Evolutionary conservation across 2,888 invertebrate genomes (phyloP), one percentile per base, ranked within the genome.

Genomic region (Xestobium rufovillosum): DNA sequence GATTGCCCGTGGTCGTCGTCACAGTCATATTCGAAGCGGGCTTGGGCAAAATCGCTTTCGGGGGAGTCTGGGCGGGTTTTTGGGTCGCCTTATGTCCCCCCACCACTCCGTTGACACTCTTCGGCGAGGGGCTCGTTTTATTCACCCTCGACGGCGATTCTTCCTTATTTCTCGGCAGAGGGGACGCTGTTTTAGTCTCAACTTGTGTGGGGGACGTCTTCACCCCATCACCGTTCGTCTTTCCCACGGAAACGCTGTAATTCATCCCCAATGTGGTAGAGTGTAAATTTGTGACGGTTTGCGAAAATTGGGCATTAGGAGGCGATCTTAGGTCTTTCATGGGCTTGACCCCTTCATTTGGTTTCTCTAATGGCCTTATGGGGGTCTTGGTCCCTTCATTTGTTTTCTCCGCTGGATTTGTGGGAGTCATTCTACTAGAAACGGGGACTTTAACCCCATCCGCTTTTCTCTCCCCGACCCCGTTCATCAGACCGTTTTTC

Each of bases 241-340:
- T n/a, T n/a, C n/a, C n/a, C n/a, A n/a, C 47, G 1, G 65, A 65
- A 6, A 65, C 62, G 0, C 62, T 60, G 36, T 65, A 65, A 41
- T 64, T 65, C 44, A 65, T 42, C 1, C 63, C 64, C 4, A 65
- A 41, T 43, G 57, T 59, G 19, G 57, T 50, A 10, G 65, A 65
- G 42, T 61, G 64, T 26, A 63, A 31, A 34, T 52, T 60, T 4
- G 52, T 41, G 10, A 49, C 36, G 4, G 52, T 56, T 42, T 56
- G 53, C 15, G 52, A 39, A 25, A 39, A 41, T 23, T 48, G 41
- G 32, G n/a, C 23, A n/a, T 19, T 19, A n/a, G n/a, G n/a, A n/a
- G n/a, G n/a, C n/a, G n/a, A n/a, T n/a, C 23, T 19, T 19, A 8
- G 23, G 6, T 19, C n/a, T 8, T 8, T n/a, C 6, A n/a, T 1